Percentiles rank a stretch among this genome's conserved stretches.
These are phyloP conservation scores for Lepus oiostolus DNA, from an alignment of 2,797 vertebrate species.

Conservation along the genomic window DNA sequence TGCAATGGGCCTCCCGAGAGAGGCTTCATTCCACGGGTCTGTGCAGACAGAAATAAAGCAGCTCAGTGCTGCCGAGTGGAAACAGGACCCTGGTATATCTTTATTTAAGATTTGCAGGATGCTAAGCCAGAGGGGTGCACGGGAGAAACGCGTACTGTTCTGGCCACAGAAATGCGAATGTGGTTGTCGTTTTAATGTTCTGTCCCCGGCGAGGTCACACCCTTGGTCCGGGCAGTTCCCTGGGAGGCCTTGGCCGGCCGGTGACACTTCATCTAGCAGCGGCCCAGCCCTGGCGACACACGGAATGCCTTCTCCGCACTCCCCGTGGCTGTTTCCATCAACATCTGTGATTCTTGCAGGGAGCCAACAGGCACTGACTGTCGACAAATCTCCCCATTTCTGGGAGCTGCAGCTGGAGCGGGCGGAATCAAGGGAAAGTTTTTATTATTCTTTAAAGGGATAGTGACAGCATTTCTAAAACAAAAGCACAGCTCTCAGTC, in stretches of 20 bases:
- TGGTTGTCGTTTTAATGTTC: conserved; percentile 89
- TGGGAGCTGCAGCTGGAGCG: conserved; percentile 73
- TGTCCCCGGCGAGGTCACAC: conserved; percentile 87
- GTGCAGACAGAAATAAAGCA: conserved; percentile 86
- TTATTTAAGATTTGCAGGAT: conserved; percentile 86
- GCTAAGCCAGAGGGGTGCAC: conserved; percentile 77
- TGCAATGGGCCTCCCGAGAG: conserved; percentile 83
- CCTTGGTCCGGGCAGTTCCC: conserved; percentile 90
- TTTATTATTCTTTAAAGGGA: conserved; percentile 9
- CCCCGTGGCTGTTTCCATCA: conserved; percentile 89
- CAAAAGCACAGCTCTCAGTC: neutral
- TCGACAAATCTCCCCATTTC: conserved; percentile 85
- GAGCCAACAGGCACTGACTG: conserved; percentile 87
- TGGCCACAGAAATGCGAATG: conserved; percentile 88
- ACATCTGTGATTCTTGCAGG: conserved; percentile 87
- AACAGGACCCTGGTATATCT: conserved; percentile 80
- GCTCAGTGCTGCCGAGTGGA: conserved; percentile 49
- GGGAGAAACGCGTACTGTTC: conserved; percentile 86
- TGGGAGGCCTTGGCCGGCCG: conserved; percentile 88
- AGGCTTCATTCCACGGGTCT: conserved; percentile 77
- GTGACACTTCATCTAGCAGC: conserved; percentile 88
- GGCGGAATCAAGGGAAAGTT: neutral
- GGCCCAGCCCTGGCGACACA: conserved; percentile 89
- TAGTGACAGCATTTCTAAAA: neutral
- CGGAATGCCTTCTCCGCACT: conserved; percentile 89